Base-by-base conservation (phyloP, 2,797 vertebrate genomes). In the Hirundo rustica region DNA sequence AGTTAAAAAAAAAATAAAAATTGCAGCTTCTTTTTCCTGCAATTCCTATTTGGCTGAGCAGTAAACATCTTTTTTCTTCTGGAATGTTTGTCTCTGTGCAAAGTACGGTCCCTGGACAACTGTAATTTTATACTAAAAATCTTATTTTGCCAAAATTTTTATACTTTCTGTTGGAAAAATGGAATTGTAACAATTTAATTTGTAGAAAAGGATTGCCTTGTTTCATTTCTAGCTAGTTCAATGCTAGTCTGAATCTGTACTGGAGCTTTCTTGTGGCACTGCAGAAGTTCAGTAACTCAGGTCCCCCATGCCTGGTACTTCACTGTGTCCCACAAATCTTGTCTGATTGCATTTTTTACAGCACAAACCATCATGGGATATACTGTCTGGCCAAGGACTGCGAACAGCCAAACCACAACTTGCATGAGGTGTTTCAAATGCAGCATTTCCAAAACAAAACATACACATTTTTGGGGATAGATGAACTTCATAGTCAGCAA, bases 371-470 rank as follows among this genome's bases (percentile, higher is more conserved):
- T 77, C 73, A 62, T 18, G 55, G 54, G 70, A 89, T 65, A 89
- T 47, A 30, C 20, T 78, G 36, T 80, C 68, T 80, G 66, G 82
- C 54, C 82, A 85, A 83, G 57, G 72, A 92, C 27, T 87, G 75
- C 6, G 5, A 91, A 91, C 70, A 89, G 51, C 36, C 92, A 91
- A 92, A 83, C 75, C 87, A 81, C 68, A 94, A 55, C 29, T 91
- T 70, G 54, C 36, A 61, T 13, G 40, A 85, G 54, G 30, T 7
- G 0, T 66, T 94, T 88, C 61, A 71, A 92, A 54, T 27, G 62
- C 77, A 88, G 47, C 10, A 68, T 91, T 96, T 96, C 85, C 61
- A 62, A 94, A 97, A 85, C 57, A 95, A 92, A 85, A 78, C 23
- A 71, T 66, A 86, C n/a, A 44, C 1, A 3, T 66, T 90, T 90